Percentiles rank a stretch among this genome's conserved stretches.
These are phyloP conservation scores for Ooceraea biroi DNA, from an alignment of 1,140 invertebrate genomes.

Conservation along the genomic window DNA sequence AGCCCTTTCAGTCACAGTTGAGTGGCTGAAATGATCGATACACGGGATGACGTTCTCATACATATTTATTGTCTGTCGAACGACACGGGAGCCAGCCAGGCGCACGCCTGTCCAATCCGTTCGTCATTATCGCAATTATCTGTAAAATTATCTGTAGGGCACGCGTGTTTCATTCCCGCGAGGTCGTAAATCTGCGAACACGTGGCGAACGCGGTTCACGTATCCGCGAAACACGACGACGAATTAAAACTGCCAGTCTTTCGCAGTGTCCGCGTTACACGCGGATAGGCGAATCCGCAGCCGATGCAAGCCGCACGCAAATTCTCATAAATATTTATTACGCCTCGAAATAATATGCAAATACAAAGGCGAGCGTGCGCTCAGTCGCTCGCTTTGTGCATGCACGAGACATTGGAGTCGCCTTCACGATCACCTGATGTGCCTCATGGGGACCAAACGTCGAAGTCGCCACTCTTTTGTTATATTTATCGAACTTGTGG, in stretches of 20 bases:
- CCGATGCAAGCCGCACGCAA: constrained; percentile 61
- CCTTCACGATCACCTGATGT: constrained; percentile 19
- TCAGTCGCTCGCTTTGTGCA: constrained; percentile 8
- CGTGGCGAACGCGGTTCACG: not conserved
- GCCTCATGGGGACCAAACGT: constrained; percentile 44
- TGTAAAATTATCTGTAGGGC: not conserved
- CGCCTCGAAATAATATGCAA: constrained; percentile 64
- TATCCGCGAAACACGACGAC: constrained; percentile 33
- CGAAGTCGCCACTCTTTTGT: constrained; percentile 5
- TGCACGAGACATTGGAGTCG: constrained; percentile 4
- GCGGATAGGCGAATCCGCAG: not conserved
- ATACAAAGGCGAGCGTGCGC: constrained; percentile 36
- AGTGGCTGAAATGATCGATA: constrained; percentile 44
- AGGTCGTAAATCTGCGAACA: not conserved
- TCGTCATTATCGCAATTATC: constrained; percentile 41
- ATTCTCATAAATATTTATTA: constrained; percentile 82
- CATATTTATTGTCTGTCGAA: constrained; percentile 52
- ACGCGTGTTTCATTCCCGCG: constrained; percentile 16
- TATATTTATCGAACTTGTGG: constrained; percentile 24
- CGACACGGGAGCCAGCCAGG: not conserved
- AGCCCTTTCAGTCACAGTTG: not conserved
- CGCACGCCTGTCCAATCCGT: not conserved
- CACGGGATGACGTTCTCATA: constrained; percentile 50
- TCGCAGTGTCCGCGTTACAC: constrained; percentile 18
- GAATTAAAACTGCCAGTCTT: constrained; percentile 60